Evolutionary conservation across 2,113 vertebrate genomes (phyloP).

Genomic region (Colius striatus): DNA sequence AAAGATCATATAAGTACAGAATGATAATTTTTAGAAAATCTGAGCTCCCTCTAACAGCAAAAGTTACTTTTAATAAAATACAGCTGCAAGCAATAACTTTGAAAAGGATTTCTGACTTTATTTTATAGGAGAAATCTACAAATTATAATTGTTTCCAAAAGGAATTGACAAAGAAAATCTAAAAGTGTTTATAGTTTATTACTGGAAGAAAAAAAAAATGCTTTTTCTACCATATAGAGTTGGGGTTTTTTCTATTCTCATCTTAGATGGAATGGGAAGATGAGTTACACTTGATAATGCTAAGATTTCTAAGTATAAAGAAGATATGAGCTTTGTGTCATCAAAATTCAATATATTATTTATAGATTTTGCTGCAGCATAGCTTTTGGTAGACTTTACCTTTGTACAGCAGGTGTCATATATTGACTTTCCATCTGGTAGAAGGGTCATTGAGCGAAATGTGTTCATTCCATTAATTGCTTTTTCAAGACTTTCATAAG

Average conservation of each 20-base stretch:
- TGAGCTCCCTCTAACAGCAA: background rate
- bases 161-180: background rate
- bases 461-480: constrained; percentile 75
- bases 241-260: background rate
- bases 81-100: background rate
- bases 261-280: background rate
- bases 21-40: background rate
- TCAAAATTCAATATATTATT: background rate
- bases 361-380: background rate
- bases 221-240: background rate
- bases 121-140: background rate
- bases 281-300: background rate
- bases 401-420: constrained; percentile 80
- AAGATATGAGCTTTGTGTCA: background rate
- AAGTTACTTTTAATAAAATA: background rate
- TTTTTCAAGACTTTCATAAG: constrained; percentile 79
- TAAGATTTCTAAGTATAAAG: background rate
- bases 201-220: background rate
- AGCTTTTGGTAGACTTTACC: constrained; percentile 73
- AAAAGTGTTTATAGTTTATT: background rate
- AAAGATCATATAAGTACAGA: background rate
- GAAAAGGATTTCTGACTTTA: background rate
- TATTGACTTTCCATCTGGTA: constrained; percentile 70
- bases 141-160: background rate
- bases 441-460: constrained; percentile 44